phyloP scores from a whole-genome alignment of 2,888 invertebrate species.

The Apamea crenata region DNA sequence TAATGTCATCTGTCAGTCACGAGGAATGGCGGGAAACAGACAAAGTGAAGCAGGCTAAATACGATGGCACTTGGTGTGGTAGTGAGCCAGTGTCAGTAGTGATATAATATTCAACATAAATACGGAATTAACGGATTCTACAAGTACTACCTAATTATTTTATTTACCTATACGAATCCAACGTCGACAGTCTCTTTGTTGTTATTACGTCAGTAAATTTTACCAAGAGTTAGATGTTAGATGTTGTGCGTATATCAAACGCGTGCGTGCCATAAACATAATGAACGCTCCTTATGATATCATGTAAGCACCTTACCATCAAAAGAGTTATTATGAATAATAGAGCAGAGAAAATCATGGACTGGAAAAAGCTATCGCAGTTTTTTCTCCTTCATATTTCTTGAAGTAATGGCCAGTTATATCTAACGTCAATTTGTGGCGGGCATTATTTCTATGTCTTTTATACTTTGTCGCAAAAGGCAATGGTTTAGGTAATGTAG shows the following conservation, averaged over 20 bases:
- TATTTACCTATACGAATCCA: background rate
- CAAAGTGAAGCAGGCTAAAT: too few relatives aligned
- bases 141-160: background rate
- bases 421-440: constrained; percentile 44
- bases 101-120: too few relatives aligned
- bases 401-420: constrained; percentile 46
- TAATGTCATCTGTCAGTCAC: too few relatives aligned
- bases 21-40: too few relatives aligned
- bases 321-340: constrained; percentile 41
- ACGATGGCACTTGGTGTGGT: too few relatives aligned
- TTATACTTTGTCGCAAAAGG: constrained; percentile 14
- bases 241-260: background rate
- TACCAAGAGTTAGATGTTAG: background rate
- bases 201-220: constrained; percentile 5
- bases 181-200: background rate
- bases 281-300: constrained; percentile 30
- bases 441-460: constrained; percentile 31
- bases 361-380: constrained; percentile 40
- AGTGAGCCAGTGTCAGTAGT: too few relatives aligned
- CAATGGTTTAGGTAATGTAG: constrained; percentile 8
- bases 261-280: constrained; percentile 32
- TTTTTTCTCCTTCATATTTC: constrained; percentile 43
- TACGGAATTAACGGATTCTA: too few relatives aligned
- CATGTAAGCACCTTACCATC: constrained; percentile 36
- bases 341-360: constrained; percentile 37